These are phyloP conservation scores for Diachasmimorpha longicaudata DNA, from an alignment of 1,140 invertebrate genomes.

Conservation along the genomic window DNA sequence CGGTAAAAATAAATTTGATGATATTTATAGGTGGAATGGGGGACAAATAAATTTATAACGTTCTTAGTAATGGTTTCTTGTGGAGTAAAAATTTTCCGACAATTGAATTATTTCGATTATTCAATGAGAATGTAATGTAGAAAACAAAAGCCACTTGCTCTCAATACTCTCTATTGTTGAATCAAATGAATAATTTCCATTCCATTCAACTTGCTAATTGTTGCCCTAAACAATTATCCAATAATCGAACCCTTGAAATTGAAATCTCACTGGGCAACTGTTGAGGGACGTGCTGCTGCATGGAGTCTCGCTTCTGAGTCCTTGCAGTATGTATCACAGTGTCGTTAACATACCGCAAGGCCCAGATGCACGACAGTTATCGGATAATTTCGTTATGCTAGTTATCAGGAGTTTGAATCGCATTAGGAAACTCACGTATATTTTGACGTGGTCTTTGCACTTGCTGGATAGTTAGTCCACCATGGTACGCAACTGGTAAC, in stretches of 20 bases:
- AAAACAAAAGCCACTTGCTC: too few species aligned
- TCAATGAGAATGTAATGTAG: too few species aligned
- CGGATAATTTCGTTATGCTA: slow-evolving; percentile 46
- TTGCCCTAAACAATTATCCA: background rate
- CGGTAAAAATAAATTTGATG: background rate
- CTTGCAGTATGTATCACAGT: slow-evolving; percentile 11
- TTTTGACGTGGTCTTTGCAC: background rate
- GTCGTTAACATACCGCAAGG: slow-evolving; percentile 12
- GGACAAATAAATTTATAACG: background rate
- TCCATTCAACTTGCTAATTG: background rate
- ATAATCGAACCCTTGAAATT: background rate
- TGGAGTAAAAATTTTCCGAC: too few species aligned
- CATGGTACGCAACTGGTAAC: too few species aligned
- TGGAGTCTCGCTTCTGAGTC: background rate
- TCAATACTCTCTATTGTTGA: too few species aligned
- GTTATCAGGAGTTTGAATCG: slow-evolving; percentile 47
- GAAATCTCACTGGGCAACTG: background rate
- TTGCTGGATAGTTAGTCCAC: background rate
- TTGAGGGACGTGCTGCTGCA: slow-evolving; percentile 2
- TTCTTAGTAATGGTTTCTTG: too few species aligned
- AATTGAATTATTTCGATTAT: too few species aligned
- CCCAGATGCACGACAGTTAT: slow-evolving; percentile 39
- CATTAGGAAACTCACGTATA: slow-evolving; percentile 36
- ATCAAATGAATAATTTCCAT: background rate
- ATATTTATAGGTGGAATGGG: background rate